These are phyloP conservation scores for Liodrosophila aerea DNA, from an alignment of 2,888 invertebrate species.

Conservation along the genomic window DNA sequence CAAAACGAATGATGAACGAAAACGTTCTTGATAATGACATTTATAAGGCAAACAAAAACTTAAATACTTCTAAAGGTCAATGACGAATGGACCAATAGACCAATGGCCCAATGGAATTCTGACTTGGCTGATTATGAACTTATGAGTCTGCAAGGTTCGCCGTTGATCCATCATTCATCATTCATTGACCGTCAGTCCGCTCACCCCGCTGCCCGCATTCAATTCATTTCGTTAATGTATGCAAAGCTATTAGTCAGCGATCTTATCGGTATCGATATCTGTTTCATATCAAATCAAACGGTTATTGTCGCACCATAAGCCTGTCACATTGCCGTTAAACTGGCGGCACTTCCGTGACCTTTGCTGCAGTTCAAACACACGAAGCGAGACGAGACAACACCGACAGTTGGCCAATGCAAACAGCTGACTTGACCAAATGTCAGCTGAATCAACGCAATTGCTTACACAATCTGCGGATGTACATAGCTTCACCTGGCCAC, in stretches of 20 bases:
- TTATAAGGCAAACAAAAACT: constrained; percentile 34
- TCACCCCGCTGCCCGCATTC: neutral
- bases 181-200: constrained; percentile 4
- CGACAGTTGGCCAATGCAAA: no score
- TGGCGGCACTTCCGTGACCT: constrained; percentile 69
- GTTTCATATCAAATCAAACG: constrained; percentile 50
- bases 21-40: constrained; percentile 63
- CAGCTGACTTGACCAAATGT: constrained; percentile 37
- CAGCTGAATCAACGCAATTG: constrained; percentile 41
- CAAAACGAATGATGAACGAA: constrained; percentile 29
- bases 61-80: constrained; percentile 42
- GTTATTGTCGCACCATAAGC: constrained; percentile 60
- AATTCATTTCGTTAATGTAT: constrained; percentile 51
- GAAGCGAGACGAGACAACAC: neutral
- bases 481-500: constrained; percentile 8
- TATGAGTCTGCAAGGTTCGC: constrained; percentile 38
- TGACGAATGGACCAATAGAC: constrained; percentile 28
- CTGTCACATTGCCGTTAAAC: constrained; percentile 50
- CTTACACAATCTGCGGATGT: constrained; percentile 30
- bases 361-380: constrained; percentile 37
- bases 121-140: constrained; percentile 19
- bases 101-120: constrained; percentile 28
- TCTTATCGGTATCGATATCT: neutral
- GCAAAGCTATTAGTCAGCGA: constrained; percentile 39
- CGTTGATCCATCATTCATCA: constrained; percentile 17